phyloP scores from a whole-genome alignment of 1,140 invertebrate genomes.

The Saxidomus purpurata region DNA sequence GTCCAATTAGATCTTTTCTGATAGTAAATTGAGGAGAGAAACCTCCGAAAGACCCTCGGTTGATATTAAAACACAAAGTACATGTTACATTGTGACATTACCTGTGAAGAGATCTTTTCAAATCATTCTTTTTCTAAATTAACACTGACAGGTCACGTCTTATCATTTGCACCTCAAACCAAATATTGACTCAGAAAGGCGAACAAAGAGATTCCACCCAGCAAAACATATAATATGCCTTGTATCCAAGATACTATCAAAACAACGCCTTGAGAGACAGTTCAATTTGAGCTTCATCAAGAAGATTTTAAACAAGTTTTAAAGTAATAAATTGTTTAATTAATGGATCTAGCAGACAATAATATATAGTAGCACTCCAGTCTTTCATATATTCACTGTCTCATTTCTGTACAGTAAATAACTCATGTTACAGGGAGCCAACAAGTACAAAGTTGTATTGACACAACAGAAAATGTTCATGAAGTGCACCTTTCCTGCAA shows the following conservation, averaged over 20 bases:
- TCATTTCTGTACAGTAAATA: too few relatives aligned
- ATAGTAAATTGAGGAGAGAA: too few relatives aligned
- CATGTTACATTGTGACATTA: too few relatives aligned
- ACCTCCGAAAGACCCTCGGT: too few relatives aligned
- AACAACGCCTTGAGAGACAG: background rate
- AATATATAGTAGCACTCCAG: background rate
- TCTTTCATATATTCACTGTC: too few relatives aligned
- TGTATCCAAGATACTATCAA: background rate
- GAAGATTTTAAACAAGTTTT: conserved; percentile 1
- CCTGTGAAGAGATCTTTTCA: background rate
- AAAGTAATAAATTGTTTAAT: background rate
- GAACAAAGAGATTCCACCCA: conserved; percentile 12
- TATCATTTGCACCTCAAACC: conserved; percentile 21
- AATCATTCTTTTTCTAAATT: background rate
- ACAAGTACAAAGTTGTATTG: too few relatives aligned
- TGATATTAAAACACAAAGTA: too few relatives aligned
- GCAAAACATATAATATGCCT: background rate
- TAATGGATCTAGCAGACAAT: background rate
- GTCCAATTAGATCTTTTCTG: too few relatives aligned
- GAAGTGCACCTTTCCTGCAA: too few relatives aligned
- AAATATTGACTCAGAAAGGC: conserved; percentile 12
- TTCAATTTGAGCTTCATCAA: background rate
- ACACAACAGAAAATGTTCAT: too few relatives aligned
- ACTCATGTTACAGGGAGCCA: too few relatives aligned
- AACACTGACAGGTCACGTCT: conserved; percentile 4